These are phyloP conservation scores for Leucophora obtusa DNA, from an alignment of 2,888 invertebrate species.

Conservation along the genomic window DNA sequence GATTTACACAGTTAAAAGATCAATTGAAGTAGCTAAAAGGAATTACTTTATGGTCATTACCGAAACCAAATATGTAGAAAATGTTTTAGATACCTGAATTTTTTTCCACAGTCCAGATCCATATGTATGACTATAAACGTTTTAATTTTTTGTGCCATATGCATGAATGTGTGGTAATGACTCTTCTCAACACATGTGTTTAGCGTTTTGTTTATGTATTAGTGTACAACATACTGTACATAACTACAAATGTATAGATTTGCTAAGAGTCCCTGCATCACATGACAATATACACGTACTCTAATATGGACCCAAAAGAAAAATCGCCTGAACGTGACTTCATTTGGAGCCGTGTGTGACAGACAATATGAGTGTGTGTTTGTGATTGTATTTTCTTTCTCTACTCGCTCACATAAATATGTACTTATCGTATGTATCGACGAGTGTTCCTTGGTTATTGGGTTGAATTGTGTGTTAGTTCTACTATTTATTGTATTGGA, in stretches of 20 bases:
- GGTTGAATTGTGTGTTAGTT: too few relatives aligned
- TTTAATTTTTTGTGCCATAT: background rate
- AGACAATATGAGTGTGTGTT: constrained; percentile 7
- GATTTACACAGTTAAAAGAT: too few relatives aligned
- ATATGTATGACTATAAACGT: background rate
- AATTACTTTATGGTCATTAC: constrained; percentile 44
- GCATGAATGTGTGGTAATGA: background rate
- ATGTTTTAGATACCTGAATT: background rate
- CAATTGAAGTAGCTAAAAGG: background rate
- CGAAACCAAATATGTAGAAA: constrained; percentile 12
- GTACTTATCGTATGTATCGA: background rate
- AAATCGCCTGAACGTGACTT: constrained; percentile 77
- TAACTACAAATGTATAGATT: background rate
- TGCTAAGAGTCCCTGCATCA: constrained; percentile 26
- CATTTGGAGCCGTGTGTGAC: constrained; percentile 69
- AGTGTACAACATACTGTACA: background rate
- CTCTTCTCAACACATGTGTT: background rate
- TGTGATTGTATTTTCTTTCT: background rate
- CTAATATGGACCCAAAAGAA: constrained; percentile 77
- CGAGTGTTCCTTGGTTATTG: too few relatives aligned
- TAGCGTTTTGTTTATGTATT: background rate
- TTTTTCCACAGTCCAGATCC: too few relatives aligned
- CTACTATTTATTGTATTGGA: too few relatives aligned
- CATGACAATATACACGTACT: constrained; percentile 69
- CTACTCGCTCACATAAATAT: background rate